phyloP scores from a whole-genome alignment of 2,888 invertebrate species.

The Chalcis sispes region DNA sequence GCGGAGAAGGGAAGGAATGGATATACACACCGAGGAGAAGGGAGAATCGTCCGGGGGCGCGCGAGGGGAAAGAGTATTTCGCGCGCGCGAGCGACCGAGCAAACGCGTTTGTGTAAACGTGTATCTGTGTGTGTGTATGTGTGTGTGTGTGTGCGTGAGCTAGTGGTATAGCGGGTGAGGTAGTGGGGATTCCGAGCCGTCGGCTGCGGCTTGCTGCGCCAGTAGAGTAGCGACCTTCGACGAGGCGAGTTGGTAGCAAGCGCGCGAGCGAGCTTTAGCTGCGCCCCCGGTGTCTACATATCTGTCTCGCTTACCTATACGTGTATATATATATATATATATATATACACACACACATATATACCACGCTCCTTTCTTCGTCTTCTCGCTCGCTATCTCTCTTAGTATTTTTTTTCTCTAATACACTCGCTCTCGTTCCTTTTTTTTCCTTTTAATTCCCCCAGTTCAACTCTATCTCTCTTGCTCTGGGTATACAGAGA shows the following conservation, averaged over 20 bases:
- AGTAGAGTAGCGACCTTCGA: conserved; percentile 76
- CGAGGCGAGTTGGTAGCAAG: conserved; percentile 63
- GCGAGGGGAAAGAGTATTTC: conserved; percentile 29
- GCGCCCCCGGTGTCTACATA: too few species aligned
- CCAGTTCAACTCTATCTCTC: conserved; percentile 6
- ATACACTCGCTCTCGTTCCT: not conserved
- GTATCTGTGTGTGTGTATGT: not conserved
- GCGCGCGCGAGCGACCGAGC: conserved; percentile 31
- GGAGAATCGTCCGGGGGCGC: conserved; percentile 17
- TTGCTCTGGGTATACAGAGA: not conserved
- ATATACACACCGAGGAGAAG: too few species aligned
- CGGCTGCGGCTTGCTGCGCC: conserved; percentile 67
- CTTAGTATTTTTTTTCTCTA: not conserved
- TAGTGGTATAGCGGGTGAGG: conserved; percentile 52
- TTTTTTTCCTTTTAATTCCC: not conserved
- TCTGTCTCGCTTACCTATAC: too few species aligned
- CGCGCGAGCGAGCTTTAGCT: too few species aligned
- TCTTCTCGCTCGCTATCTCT: conserved; percentile 7
- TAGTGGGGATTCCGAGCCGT: conserved; percentile 32
- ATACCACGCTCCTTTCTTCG: not conserved
- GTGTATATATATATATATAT: not conserved
- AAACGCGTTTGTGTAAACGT: too few species aligned
- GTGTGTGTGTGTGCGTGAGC: conserved; percentile 13
- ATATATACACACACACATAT: not conserved
- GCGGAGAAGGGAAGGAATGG: too few species aligned